Percentiles rank a stretch among this genome's conserved stretches.
Conservation (phyloP, 1,140 invertebrate species). For the Fopius arisanus region DNA sequence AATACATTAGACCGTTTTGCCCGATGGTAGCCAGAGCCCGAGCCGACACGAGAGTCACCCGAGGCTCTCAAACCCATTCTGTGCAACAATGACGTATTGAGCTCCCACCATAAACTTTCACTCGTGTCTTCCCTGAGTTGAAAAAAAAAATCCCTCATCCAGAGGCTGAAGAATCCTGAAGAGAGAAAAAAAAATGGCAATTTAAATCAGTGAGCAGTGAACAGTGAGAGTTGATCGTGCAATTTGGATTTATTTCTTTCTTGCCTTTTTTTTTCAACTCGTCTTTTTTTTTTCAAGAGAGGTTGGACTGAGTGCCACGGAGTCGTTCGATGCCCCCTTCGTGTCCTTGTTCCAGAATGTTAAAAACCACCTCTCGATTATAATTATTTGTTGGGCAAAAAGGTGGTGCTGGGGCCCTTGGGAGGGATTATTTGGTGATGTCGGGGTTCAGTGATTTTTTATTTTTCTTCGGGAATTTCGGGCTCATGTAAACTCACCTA, state of each 20-base stretch:
- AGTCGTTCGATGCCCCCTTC: conserved; percentile 2
- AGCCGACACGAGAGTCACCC: conserved; percentile 13
- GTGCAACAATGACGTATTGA: conserved; percentile 23
- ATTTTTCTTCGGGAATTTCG: too few relatives aligned
- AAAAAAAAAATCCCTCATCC: too few relatives aligned
- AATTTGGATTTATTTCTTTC: too few relatives aligned
- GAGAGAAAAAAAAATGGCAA: too few relatives aligned
- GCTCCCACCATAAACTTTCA: conserved; percentile 25
- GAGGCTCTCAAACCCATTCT: conserved; percentile 27
- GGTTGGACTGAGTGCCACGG: background rate
- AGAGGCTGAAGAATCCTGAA: too few relatives aligned
- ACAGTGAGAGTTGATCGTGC: too few relatives aligned
- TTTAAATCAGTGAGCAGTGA: too few relatives aligned
- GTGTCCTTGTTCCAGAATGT: conserved; percentile 11
- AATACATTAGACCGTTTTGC: conserved; percentile 1
- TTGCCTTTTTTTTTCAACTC: too few relatives aligned
- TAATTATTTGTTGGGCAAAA: too few relatives aligned
- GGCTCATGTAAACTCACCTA: conserved; percentile 29
- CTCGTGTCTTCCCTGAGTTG: conserved; percentile 21
- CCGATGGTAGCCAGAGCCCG: background rate
- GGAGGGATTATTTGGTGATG: background rate
- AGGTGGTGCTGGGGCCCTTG: too few relatives aligned
- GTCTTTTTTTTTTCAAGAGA: background rate
- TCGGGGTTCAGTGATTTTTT: background rate
- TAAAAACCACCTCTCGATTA: too few relatives aligned